Evolutionary conservation across 2,113 vertebrate genomes (phyloP).

Genomic region (Motacilla tschutschensis): DNA sequence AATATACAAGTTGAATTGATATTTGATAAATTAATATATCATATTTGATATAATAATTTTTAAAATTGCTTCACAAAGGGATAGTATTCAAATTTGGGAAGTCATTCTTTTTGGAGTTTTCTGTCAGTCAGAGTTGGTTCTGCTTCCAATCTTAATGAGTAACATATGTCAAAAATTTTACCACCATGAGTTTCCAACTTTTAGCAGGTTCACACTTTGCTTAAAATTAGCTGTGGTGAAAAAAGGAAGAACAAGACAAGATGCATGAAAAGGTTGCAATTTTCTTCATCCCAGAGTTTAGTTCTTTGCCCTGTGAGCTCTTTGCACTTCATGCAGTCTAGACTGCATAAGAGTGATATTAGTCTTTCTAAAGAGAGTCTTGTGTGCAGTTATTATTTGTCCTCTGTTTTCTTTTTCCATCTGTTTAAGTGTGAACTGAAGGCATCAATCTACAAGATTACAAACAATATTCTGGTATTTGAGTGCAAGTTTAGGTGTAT

Average conservation of each 20-base stretch:
- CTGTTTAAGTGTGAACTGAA: background rate
- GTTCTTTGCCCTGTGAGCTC: background rate
- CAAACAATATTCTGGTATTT: background rate
- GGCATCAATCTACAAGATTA: background rate
- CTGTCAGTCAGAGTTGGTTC: background rate
- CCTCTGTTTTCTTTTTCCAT: background rate
- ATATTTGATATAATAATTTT: background rate
- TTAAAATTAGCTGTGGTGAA: background rate
- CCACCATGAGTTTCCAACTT: background rate
- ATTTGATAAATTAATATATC: background rate
- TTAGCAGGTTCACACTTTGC: background rate
- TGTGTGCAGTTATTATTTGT: background rate
- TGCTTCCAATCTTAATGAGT: background rate
- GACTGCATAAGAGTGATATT: background rate
- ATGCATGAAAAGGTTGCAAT: background rate
- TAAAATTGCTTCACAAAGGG: background rate
- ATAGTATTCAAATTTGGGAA: background rate
- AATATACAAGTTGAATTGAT: background rate
- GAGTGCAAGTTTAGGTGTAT: background rate
- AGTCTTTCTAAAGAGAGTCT: background rate
- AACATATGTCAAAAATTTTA: background rate
- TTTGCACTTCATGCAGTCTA: background rate
- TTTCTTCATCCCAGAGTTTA: background rate
- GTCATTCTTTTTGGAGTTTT: background rate
- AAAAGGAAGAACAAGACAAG: background rate